A percentile compares a stretch with the other conserved stretches of the same genome.
These are phyloP conservation scores for Heliconius hortense DNA, from an alignment of 2,888 invertebrate species.

Conservation along the genomic window DNA sequence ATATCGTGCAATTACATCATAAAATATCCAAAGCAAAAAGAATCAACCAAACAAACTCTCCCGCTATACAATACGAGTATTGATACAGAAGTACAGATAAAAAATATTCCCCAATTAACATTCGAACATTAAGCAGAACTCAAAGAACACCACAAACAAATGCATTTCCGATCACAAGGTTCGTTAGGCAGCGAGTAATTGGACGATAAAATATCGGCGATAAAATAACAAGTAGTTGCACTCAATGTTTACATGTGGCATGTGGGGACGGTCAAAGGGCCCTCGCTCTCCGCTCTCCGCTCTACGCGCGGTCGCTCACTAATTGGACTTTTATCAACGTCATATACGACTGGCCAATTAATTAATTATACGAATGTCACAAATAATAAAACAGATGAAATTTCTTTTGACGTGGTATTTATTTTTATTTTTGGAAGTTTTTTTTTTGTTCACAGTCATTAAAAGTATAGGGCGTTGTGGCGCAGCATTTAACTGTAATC, in stretches of 20 bases:
- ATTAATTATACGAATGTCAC: constrained; percentile 3
- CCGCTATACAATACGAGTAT: background rate
- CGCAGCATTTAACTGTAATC: too few species aligned
- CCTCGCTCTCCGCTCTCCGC: background rate
- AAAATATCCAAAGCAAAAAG: too few species aligned
- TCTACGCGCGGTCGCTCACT: background rate
- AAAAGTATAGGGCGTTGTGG: too few species aligned
- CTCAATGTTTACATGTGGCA: constrained; percentile 17
- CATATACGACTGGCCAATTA: constrained; percentile 8
- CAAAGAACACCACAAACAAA: constrained; percentile 7
- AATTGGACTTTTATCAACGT: constrained; percentile 16
- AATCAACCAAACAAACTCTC: background rate
- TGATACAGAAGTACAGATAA: background rate
- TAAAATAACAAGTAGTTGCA: constrained; percentile 20
- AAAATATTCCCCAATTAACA: too few species aligned
- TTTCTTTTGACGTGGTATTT: background rate
- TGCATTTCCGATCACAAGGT: background rate
- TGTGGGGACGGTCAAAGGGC: background rate
- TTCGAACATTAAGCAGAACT: background rate
- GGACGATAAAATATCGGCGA: constrained; percentile 13
- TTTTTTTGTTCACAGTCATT: too few species aligned
- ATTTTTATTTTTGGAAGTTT: too few species aligned
- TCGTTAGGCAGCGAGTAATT: constrained; percentile 15
- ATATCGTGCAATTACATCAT: too few species aligned
- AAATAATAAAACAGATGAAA: background rate